A percentile compares a stretch with the other conserved stretches of the same genome.
Conservation (phyloP, 2,888 invertebrate species). For the Lasioglossum vierecki region DNA sequence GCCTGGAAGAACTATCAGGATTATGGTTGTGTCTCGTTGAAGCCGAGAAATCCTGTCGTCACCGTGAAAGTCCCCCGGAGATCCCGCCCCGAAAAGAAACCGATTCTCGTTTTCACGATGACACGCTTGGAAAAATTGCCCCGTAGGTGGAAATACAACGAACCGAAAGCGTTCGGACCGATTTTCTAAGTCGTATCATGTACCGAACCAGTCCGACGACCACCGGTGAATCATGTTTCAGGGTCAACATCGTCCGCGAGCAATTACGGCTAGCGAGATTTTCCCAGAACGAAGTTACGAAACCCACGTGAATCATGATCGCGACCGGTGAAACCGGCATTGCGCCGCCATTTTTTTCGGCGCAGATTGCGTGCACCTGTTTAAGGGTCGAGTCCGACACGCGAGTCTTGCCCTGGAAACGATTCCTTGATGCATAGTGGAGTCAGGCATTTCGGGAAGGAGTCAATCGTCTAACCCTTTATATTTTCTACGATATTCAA, state of each 20-base stretch:
- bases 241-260: background rate
- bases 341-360: background rate
- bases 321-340: conserved; percentile 2
- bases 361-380: background rate
- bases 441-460: no score
- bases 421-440: no score
- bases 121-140: background rate
- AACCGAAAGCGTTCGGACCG: background rate
- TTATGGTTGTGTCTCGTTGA: background rate
- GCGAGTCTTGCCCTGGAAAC: background rate
- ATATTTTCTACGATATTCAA: no score
- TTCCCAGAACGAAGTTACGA: background rate
- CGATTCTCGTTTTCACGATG: background rate
- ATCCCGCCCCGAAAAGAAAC: background rate
- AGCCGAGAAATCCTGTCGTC: background rate
- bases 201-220: background rate
- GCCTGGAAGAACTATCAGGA: background rate
- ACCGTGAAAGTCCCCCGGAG: conserved; percentile 1
- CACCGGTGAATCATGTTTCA: background rate
- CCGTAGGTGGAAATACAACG: background rate
- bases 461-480: no score
- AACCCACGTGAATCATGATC: background rate
- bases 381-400: background rate
- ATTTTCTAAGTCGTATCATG: background rate
- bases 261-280: background rate